Evolutionary conservation across 2,797 vertebrate species (phyloP).

Genomic region (Hydrolagus colliei): DNA sequence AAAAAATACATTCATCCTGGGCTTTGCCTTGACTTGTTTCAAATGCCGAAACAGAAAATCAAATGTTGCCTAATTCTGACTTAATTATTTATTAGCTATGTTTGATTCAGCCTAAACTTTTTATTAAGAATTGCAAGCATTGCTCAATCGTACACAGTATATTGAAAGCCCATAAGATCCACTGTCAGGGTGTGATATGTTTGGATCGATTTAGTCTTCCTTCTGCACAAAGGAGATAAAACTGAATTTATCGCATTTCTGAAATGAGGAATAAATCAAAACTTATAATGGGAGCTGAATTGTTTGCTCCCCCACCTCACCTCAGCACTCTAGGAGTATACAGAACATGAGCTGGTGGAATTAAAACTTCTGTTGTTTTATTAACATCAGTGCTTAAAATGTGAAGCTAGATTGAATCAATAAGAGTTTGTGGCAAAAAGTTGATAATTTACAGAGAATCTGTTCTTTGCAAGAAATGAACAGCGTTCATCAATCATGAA

Average conservation of each 20-base stretch:
- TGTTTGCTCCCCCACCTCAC: not conserved
- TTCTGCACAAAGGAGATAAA: too few relatives aligned
- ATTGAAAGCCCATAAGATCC: not conserved
- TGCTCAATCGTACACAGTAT: not conserved
- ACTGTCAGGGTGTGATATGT: too few relatives aligned
- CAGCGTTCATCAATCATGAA: not conserved
- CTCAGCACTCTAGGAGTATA: too few relatives aligned
- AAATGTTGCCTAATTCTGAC: not conserved
- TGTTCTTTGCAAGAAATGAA: not conserved
- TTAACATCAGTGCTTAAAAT: not conserved
- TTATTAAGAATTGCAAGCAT: not conserved
- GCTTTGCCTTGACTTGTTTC: not conserved
- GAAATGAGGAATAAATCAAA: too few relatives aligned
- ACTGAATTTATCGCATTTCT: too few relatives aligned
- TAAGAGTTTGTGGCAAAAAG: not conserved
- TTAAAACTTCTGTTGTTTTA: too few relatives aligned
- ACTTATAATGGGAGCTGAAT: not conserved
- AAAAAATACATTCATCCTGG: not conserved
- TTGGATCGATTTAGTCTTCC: too few relatives aligned
- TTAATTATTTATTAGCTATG: not conserved
- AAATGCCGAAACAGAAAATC: not conserved
- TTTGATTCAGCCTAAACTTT: too few relatives aligned
- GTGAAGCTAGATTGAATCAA: not conserved
- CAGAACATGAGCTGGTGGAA: too few relatives aligned
- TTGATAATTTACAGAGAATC: not conserved